phyloP scores from a whole-genome alignment of 1,140 invertebrate species.

The Caenorhabditis elegans region DNA sequence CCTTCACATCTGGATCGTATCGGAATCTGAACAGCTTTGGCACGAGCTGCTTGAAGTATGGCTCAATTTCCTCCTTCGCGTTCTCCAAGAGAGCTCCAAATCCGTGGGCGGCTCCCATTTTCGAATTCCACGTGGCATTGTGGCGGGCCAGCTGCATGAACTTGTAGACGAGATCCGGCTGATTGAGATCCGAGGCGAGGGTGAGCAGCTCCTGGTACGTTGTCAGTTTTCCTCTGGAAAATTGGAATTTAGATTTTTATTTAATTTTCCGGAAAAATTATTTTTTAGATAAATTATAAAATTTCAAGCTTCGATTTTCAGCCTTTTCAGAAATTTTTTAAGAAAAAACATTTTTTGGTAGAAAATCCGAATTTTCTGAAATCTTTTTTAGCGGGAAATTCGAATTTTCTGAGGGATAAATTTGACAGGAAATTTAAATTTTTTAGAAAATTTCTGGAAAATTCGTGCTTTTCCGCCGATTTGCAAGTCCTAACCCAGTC shows the following conservation, averaged over 20 bases:
- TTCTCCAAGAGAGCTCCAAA: slow-evolving; percentile 80
- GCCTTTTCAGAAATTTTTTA: too few species aligned
- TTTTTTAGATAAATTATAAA: too few species aligned
- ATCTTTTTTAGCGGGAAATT: too few species aligned
- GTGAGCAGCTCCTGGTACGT: slow-evolving; percentile 92
- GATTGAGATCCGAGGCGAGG: slow-evolving; percentile 85
- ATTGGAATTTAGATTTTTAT: too few species aligned
- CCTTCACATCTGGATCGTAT: slow-evolving; percentile 86
- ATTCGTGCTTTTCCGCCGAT: too few species aligned
- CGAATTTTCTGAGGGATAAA: too few species aligned
- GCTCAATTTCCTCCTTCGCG: slow-evolving; percentile 79
- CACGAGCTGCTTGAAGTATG: slow-evolving; percentile 80
- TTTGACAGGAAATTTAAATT: too few species aligned
- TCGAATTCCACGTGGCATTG: slow-evolving; percentile 86
- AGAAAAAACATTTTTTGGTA: not conserved
- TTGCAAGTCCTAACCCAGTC: slow-evolving; percentile 77
- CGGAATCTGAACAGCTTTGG: slow-evolving; percentile 80
- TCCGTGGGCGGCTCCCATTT: slow-evolving; percentile 85
- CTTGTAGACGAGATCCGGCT: slow-evolving; percentile 89
- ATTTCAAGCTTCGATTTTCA: too few species aligned
- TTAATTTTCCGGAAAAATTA: too few species aligned
- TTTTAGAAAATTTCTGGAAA: too few species aligned
- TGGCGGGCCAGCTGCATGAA: slow-evolving; percentile 92
- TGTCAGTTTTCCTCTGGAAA: slow-evolving; percentile 67
- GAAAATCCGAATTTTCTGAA: too few species aligned